Percentiles rank a stretch among this genome's conserved stretches.
Evolutionary conservation across 2,888 invertebrate species (phyloP).

Genomic region (Hirtodrosophila duncani): DNA sequence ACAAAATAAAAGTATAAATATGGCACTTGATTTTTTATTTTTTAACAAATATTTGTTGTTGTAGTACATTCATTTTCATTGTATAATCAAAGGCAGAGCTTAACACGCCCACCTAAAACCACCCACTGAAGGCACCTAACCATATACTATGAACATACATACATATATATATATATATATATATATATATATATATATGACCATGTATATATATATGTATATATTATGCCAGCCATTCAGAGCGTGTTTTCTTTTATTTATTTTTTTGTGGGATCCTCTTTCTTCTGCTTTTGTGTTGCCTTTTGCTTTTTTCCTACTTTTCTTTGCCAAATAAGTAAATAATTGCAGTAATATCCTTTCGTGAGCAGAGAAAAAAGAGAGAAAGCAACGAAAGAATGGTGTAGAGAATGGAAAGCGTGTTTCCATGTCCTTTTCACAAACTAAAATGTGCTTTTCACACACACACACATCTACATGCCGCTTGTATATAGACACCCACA

Average conservation of each 20-base stretch:
- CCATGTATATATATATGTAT: slow-evolving; percentile 20
- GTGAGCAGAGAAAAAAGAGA: slow-evolving; percentile 46
- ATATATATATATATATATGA: no score
- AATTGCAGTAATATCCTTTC: slow-evolving; percentile 73
- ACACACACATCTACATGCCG: slow-evolving; percentile 22
- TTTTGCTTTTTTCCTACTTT: slow-evolving; percentile 50
- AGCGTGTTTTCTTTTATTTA: slow-evolving; percentile 10
- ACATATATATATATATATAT: neutral
- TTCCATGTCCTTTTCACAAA: slow-evolving; percentile 67
- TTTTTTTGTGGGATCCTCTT: slow-evolving; percentile 26
- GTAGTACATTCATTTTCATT: no score
- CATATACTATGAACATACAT: neutral
- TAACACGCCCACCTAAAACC: slow-evolving; percentile 6
- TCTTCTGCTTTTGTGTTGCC: slow-evolving; percentile 41
- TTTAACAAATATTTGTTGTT: slow-evolving; percentile 11
- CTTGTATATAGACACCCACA: slow-evolving; percentile 36
- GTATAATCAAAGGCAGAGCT: slow-evolving; percentile 30
- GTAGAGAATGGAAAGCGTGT: slow-evolving; percentile 65
- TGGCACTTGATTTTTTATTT: slow-evolving; percentile 14
- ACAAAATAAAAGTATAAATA: slow-evolving; percentile 28
- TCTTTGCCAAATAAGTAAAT: slow-evolving; percentile 68
- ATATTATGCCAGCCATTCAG: slow-evolving; percentile 17
- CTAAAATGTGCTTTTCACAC: slow-evolving; percentile 62
- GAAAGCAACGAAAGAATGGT: slow-evolving; percentile 56
- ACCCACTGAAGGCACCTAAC: slow-evolving; percentile 6